Evolutionary conservation across 1,140 invertebrate genomes (phyloP).

Genomic region (Rhopalosiphum maidis): DNA sequence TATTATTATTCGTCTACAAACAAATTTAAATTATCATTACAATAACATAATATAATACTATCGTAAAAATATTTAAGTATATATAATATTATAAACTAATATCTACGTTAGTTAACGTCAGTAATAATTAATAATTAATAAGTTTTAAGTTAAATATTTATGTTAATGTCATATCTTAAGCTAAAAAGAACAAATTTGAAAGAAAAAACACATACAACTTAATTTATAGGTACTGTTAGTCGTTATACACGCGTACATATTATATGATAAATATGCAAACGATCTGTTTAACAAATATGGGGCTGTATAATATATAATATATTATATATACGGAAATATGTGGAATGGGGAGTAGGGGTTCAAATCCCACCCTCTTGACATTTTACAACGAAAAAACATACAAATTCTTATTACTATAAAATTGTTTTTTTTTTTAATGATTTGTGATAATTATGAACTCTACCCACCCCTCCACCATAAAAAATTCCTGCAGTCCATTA

Average conservation of each 20-base stretch:
- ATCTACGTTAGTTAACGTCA: not conserved
- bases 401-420: not conserved
- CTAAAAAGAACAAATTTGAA: not conserved
- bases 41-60: not conserved
- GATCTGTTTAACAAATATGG: not conserved
- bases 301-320: not conserved
- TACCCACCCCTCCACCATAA: not conserved
- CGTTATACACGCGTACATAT: not conserved
- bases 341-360: not conserved
- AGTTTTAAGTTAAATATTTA: not conserved
- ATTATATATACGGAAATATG: too few relatives aligned
- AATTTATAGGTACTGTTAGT: not conserved
- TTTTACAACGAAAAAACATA: not conserved
- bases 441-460: not conserved
- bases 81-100: not conserved
- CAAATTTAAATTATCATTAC: not conserved
- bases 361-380: not conserved
- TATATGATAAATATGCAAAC: not conserved
- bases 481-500: not conserved
- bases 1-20: not conserved
- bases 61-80: not conserved
- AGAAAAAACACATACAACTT: not conserved
- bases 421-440: not conserved
- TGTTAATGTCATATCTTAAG: not conserved
- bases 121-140: slow-evolving; percentile 1